Evolutionary conservation across 2,797 vertebrate genomes (phyloP).

Genomic region (Schizothorax lantsangensis): DNA sequence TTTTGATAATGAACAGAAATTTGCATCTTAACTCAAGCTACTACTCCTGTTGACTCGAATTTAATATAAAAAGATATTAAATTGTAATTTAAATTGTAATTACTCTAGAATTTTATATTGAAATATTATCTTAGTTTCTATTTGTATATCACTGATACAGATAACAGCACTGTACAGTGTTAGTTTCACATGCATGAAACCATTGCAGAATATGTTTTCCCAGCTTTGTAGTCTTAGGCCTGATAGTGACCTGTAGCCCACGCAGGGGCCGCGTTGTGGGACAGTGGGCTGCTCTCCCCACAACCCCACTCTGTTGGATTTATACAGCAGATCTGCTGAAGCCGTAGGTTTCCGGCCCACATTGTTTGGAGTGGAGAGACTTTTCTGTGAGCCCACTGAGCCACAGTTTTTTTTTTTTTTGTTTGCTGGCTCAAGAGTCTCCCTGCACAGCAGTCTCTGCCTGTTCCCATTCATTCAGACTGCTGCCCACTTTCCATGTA

Average conservation of each 20-base stretch:
- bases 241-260: constrained; percentile 43
- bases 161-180: background rate
- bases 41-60: background rate
- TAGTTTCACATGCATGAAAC: background rate
- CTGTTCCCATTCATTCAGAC: constrained; percentile 42
- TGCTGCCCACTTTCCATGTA: constrained; percentile 28
- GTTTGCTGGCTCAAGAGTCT: constrained; percentile 46
- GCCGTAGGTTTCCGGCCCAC: constrained; percentile 30
- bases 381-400: constrained; percentile 53
- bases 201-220: constrained; percentile 8
- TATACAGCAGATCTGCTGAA: constrained; percentile 38
- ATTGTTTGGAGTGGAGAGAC: constrained; percentile 47
- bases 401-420: constrained; percentile 17
- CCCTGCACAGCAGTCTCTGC: constrained; percentile 28
- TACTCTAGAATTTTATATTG: background rate
- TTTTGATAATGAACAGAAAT: background rate
- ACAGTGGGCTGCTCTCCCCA: constrained; percentile 30
- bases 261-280: constrained; percentile 21
- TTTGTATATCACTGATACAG: background rate
- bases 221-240: constrained; percentile 31
- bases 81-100: background rate
- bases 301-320: constrained; percentile 48
- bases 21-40: background rate
- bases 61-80: background rate
- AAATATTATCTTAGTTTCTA: background rate